phyloP scores from a whole-genome alignment of 2,888 invertebrate species.

The Epinotia bilunana region DNA sequence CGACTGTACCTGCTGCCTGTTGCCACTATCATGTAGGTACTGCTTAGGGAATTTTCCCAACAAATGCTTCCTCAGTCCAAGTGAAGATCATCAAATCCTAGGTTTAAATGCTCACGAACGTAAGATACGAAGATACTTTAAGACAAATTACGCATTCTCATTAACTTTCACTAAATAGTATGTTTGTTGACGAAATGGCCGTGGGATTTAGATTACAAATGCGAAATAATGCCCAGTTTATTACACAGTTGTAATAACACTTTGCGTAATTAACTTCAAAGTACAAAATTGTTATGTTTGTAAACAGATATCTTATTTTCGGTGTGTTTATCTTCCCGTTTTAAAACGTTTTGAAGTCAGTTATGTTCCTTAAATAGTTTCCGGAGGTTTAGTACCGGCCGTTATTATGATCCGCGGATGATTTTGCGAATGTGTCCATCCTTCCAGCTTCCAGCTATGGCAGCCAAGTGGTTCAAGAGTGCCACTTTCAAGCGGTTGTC shows the following conservation, averaged over 20 bases:
- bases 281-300: slow-evolving; percentile 37
- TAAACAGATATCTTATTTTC: slow-evolving; percentile 24
- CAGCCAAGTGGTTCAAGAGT: background rate
- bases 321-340: slow-evolving; percentile 28
- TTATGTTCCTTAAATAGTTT: slow-evolving; percentile 29
- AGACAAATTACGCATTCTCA: slow-evolving; percentile 45
- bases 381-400: slow-evolving; percentile 1
- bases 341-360: slow-evolving; percentile 24
- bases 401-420: background rate
- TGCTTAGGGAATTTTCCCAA: slow-evolving; percentile 1
- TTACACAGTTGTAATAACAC: slow-evolving; percentile 25
- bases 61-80: background rate
- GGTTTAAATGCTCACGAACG: slow-evolving; percentile 14
- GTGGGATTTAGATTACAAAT: too few relatives aligned
- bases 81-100: background rate
- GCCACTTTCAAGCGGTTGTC: background rate
- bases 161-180: slow-evolving; percentile 52
- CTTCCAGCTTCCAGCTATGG: background rate
- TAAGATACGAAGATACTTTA: slow-evolving; percentile 14
- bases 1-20: background rate
- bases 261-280: slow-evolving; percentile 39
- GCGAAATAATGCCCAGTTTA: too few relatives aligned
- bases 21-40: background rate
- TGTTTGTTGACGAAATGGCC: slow-evolving; percentile 48
- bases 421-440: background rate